Conservation (phyloP, 2,888 invertebrate genomes). For the Orthosia cruda region DNA sequence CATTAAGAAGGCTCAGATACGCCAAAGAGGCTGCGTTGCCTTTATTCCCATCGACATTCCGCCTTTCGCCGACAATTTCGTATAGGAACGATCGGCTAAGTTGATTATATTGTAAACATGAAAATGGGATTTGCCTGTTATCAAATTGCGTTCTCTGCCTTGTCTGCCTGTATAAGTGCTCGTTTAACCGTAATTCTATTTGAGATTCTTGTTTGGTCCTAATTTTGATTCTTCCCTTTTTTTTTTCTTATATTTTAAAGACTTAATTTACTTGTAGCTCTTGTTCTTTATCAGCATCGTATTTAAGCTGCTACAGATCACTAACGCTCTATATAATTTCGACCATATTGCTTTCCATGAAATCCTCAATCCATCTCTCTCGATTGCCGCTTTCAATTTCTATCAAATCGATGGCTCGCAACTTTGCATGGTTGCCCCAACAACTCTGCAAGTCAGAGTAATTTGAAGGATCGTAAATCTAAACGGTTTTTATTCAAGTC, state of each 20-base stretch:
- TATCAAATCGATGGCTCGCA: conserved; percentile 25
- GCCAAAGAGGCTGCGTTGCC: conserved; percentile 71
- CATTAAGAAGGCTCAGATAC: conserved; percentile 78
- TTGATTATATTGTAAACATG: conserved; percentile 51
- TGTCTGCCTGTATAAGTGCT: conserved; percentile 26
- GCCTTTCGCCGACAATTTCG: conserved; percentile 39
- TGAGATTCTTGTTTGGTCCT: background rate
- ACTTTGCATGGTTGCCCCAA: conserved; percentile 53
- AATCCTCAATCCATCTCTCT: conserved; percentile 30
- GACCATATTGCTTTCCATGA: conserved; percentile 1
- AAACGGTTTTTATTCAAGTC: conserved; percentile 60
- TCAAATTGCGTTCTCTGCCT: conserved; percentile 25
- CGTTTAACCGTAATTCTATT: conserved; percentile 30
- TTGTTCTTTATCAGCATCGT: background rate
- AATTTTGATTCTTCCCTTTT: background rate
- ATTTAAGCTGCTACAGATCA: background rate
- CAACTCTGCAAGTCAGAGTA: conserved; percentile 40
- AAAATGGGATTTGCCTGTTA: conserved; percentile 43
- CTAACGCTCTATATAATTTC: conserved; percentile 2
- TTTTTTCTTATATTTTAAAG: background rate
- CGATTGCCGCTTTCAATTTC: conserved; percentile 36
- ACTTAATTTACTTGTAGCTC: background rate
- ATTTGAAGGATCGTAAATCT: conserved; percentile 66
- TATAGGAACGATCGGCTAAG: conserved; percentile 36
- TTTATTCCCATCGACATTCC: conserved; percentile 75